phyloP scores from a whole-genome alignment of 1,140 invertebrate genomes.

The Sarcophaga peregrina region DNA sequence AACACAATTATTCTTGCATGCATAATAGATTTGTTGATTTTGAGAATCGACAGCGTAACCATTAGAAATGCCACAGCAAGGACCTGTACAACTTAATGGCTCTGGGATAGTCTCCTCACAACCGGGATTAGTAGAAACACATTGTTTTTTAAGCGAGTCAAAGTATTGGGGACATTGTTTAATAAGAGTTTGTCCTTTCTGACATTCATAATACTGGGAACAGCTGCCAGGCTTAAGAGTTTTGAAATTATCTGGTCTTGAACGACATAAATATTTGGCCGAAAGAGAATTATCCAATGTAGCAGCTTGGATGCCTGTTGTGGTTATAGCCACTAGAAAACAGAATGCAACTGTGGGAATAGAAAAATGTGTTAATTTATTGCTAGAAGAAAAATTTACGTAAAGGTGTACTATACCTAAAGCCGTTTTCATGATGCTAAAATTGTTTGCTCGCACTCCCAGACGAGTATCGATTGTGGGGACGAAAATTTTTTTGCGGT shows the following conservation, averaged over 20 bases:
- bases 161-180: neutral
- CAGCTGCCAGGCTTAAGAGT: conserved; percentile 22
- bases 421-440: neutral
- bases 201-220: conserved; percentile 31
- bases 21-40: neutral
- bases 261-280: conserved; percentile 8
- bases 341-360: neutral
- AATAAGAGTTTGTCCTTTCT: neutral
- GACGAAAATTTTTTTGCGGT: neutral
- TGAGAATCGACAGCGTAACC: neutral
- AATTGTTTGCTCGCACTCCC: neutral
- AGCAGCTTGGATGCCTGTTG: neutral
- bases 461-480: neutral
- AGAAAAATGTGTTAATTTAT: neutral
- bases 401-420: neutral
- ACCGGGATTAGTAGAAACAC: neutral
- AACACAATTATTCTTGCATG: conserved; percentile 4
- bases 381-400: neutral
- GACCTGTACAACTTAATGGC: neutral
- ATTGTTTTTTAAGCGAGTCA: neutral
- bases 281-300: neutral
- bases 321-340: neutral
- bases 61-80: neutral
- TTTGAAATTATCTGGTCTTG: neutral
- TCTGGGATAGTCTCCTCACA: neutral